Evolutionary conservation across 2,797 vertebrate genomes (phyloP).

Genomic region (Bovichtus diacanthus): DNA sequence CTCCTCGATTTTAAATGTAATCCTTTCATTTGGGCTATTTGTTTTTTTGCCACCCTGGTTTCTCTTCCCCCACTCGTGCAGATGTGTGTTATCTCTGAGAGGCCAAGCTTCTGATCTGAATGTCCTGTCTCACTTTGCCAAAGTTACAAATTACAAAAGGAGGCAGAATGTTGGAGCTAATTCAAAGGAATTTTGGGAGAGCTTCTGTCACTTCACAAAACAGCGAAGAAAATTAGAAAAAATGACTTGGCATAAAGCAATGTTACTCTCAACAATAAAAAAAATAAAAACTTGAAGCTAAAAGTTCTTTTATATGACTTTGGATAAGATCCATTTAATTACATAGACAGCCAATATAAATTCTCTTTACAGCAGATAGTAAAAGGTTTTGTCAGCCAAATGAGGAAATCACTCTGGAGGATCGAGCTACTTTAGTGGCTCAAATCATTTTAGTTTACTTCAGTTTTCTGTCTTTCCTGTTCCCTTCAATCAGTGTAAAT

Average conservation of each 20-base stretch:
- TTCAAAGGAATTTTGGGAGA: conserved; percentile 50
- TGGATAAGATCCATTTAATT: conserved; percentile 29
- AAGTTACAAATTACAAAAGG: conserved; percentile 66
- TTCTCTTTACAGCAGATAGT: conserved; percentile 53
- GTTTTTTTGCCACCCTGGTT: conserved; percentile 57
- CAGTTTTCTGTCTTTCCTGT: conserved; percentile 32
- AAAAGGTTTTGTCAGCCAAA: conserved; percentile 53
- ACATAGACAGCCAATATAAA: conserved; percentile 31
- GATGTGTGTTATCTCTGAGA: conserved; percentile 72
- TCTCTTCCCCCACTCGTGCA: conserved; percentile 50
- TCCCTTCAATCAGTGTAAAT: conserved; percentile 29
- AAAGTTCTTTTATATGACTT: conserved; percentile 27
- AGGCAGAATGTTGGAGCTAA: conserved; percentile 51
- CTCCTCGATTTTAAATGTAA: conserved; percentile 68
- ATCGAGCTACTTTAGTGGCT: conserved; percentile 42
- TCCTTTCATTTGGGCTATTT: conserved; percentile 61
- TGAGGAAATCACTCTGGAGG: conserved; percentile 37
- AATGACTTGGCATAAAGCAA: conserved; percentile 6
- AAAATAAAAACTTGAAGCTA: conserved; percentile 15
- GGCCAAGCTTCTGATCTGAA: conserved; percentile 52
- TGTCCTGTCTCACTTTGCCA: conserved; percentile 45
- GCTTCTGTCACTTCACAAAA: conserved; percentile 47
- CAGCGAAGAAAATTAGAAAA: conserved; percentile 1
- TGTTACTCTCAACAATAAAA: conserved; percentile 9
- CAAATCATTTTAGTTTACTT: conserved; percentile 23